Conservation (phyloP, 2,113 vertebrate genomes). For the Telmatochromis brichardi region DNA sequence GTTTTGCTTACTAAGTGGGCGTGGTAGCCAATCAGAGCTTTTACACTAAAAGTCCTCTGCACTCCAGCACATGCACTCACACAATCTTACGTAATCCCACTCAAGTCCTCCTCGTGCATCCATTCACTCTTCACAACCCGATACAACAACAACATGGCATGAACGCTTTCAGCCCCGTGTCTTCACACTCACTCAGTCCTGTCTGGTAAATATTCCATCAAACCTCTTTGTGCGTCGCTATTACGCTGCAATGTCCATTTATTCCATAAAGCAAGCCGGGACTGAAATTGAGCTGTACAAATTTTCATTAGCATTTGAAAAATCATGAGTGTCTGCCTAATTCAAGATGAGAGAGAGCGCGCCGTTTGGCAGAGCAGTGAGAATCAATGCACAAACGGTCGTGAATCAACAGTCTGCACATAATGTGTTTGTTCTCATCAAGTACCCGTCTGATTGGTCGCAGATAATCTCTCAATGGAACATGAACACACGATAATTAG, state of each 20-base stretch:
- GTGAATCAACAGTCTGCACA: constrained; percentile 59
- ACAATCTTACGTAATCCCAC: not conserved
- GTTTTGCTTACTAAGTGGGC: constrained; percentile 37
- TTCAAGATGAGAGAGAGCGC: constrained; percentile 46
- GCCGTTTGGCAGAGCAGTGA: constrained; percentile 29
- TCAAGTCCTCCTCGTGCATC: not conserved
- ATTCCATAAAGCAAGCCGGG: not conserved
- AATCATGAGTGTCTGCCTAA: constrained; percentile 52
- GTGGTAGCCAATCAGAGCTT: constrained; percentile 37
- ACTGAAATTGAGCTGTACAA: constrained; percentile 46
- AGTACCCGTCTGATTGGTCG: constrained; percentile 52
- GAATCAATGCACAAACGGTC: constrained; percentile 59
- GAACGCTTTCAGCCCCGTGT: not conserved
- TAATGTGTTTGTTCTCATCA: constrained; percentile 67
- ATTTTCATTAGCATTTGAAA: constrained; percentile 56
- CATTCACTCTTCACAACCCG: not conserved
- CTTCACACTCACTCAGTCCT: not conserved
- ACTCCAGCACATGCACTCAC: not conserved
- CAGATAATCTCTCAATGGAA: constrained; percentile 64
- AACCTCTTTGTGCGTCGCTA: not conserved
- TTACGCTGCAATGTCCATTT: constrained; percentile 1
- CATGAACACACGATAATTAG: constrained; percentile 61
- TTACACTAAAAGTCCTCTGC: not conserved
- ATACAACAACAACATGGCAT: not conserved
- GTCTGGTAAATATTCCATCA: constrained; percentile 8